Evolutionary conservation across 2,888 invertebrate species (phyloP).

Genomic region (Eristalis pertinax): DNA sequence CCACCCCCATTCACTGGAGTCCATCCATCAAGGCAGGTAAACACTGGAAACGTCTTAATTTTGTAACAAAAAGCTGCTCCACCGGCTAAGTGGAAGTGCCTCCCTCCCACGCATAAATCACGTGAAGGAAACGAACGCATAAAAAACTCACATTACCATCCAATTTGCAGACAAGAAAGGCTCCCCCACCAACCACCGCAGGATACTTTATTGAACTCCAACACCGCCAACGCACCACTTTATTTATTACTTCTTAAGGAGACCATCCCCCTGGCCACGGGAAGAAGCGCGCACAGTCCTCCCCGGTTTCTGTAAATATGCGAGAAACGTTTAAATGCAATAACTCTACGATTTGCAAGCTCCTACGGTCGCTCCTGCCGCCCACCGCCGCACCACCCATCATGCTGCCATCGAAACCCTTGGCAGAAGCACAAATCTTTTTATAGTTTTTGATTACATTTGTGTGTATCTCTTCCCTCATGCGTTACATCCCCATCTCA

Average conservation of each 20-base stretch:
- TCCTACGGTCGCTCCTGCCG: too few relatives aligned
- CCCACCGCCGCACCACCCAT: background rate
- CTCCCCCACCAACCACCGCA: slow-evolving; percentile 56
- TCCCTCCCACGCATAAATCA: slow-evolving; percentile 46
- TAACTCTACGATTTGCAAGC: slow-evolving; percentile 57
- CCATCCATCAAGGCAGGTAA: too few relatives aligned
- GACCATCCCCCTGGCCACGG: slow-evolving; percentile 55
- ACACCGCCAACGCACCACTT: slow-evolving; percentile 25
- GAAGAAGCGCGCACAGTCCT: slow-evolving; percentile 2
- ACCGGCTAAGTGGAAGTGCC: background rate
- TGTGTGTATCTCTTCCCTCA: slow-evolving; percentile 13
- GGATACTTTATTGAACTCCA: slow-evolving; percentile 57
- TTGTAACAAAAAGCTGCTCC: background rate
- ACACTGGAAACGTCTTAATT: too few relatives aligned
- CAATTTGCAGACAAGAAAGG: slow-evolving; percentile 63
- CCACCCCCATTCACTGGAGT: too few relatives aligned
- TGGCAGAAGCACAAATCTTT: slow-evolving; percentile 57
- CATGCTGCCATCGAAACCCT: slow-evolving; percentile 7
- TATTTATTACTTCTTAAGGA: slow-evolving; percentile 59
- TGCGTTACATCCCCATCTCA: slow-evolving; percentile 39
- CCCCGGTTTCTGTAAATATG: slow-evolving; percentile 11
- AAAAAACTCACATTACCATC: slow-evolving; percentile 67
- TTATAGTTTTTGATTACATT: slow-evolving; percentile 70
- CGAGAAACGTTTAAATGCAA: slow-evolving; percentile 67
- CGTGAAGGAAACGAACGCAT: slow-evolving; percentile 47